Evolutionary conservation across 2,888 invertebrate genomes (phyloP), one percentile per base, ranked within the genome.

Genomic region (Criorhina ranunculi): DNA sequence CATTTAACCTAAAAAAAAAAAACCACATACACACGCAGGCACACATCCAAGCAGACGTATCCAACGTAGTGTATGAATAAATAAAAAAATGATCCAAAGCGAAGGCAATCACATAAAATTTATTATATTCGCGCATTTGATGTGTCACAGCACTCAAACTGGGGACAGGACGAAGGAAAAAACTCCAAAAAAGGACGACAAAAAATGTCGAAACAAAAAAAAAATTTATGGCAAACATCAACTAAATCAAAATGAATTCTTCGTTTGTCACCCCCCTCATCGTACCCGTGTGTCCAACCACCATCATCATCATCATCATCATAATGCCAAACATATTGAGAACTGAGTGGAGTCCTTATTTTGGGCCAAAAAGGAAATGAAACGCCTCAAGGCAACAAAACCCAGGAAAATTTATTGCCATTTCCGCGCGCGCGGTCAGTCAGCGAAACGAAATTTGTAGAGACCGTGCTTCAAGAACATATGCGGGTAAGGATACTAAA

Each of bases 91-190:
- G 42, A 57, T 64, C 64, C 70, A 76, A 57, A 69, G 51, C 51
- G 62, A 76, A 66, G 76, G 76, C 70, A 82, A 77, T 82, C 76
- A 70, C 69, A 82, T 77, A 64, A 70, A 82, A 76, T 77, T 76
- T 82, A 82, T 82, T 82, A 76, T 46, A 75, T 70, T 70, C 69
- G 64, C 70, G 81, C 64, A 76, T 82, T 82, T 82, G 81, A 76
- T 77, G 76, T 82, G 70, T 77, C 81, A 70, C 75, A 59, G 37
- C 53, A 80, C 75, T 60, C 64, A 72, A 42, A 33, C 15, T 37
- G 12, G 66, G 44, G 44, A 37, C 11, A 35, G 40, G 40, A 31
- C 40, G 11, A 37, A 19, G 1, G 19, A 44, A 55, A 5, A 35
- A 29, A 49, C n/a, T n/a, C n/a, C n/a, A 49, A 40, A 29, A 62